These are phyloP conservation scores for Drosophila lini DNA, from an alignment of 1,140 invertebrate species.

Conservation along the genomic window DNA sequence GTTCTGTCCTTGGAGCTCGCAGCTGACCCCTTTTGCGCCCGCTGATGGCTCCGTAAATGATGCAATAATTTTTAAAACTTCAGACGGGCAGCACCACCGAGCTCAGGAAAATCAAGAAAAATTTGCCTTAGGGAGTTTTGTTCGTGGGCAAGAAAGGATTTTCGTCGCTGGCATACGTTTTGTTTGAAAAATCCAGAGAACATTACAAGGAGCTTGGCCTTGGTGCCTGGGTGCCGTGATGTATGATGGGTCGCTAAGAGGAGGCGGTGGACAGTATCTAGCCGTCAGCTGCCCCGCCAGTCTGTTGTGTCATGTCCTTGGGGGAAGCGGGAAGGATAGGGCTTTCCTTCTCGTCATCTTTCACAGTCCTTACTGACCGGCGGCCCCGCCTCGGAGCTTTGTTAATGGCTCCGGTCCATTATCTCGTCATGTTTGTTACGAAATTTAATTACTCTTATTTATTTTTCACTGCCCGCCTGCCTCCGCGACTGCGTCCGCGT, in stretches of 20 bases:
- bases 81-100: slow-evolving; percentile 31
- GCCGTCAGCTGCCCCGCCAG: slow-evolving; percentile 30
- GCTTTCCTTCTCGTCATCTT: slow-evolving; percentile 70
- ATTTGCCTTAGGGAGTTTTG: slow-evolving; percentile 62
- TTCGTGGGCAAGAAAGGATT: slow-evolving; percentile 54
- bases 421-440: slow-evolving; percentile 84
- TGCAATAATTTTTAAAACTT: slow-evolving; percentile 67
- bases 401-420: slow-evolving; percentile 84
- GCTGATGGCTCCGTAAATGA: slow-evolving; percentile 49
- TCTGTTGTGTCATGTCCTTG: slow-evolving; percentile 2
- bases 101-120: slow-evolving; percentile 57
- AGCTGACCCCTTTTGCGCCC: slow-evolving; percentile 15
- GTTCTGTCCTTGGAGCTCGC: slow-evolving; percentile 22
- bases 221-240: slow-evolving; percentile 32
- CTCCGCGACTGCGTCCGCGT: slow-evolving; percentile 19
- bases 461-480: slow-evolving; percentile 67
- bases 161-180: slow-evolving; percentile 36
- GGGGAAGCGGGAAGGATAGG: neutral
- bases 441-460: slow-evolving; percentile 84
- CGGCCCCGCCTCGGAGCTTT: slow-evolving; percentile 44
- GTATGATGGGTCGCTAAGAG: slow-evolving; percentile 34
- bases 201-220: slow-evolving; percentile 42
- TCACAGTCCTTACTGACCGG: slow-evolving; percentile 52
- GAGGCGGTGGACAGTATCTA: slow-evolving; percentile 3
- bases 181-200: slow-evolving; percentile 55